Evolutionary conservation across 2,113 vertebrate genomes (phyloP), one percentile per base, ranked within the genome.

Genomic region (Prochilodus magdalenae): DNA sequence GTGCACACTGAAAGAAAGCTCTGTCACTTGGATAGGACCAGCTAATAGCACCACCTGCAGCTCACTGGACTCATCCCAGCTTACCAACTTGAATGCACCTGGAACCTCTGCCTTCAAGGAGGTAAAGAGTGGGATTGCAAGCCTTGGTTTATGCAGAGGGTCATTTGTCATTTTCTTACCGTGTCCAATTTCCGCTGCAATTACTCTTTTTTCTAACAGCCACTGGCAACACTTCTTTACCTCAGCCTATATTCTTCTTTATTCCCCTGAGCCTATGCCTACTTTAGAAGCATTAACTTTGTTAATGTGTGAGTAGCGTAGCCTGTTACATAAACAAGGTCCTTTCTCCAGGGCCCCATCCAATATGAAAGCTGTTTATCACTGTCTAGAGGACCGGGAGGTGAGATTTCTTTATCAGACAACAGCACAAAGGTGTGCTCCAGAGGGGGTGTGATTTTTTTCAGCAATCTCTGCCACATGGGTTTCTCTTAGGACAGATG

Each of bases 41-140:
- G 16, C 51, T 13, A 33, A 20, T 6, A 75, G 49, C 47, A 75
- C 59, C 27, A 62, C 27, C n/a, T 71, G 89, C 90, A 84, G 92
- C 93, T 89, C 94, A 90, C 49, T 59, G 33, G 66, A 44, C n/a
- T 24, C 67, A 11, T 80, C 20, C 81, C 84, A 15, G 77, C 87
- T 55, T 30, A 90, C 92, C 86, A 95, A 94, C 88, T 92, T 94
- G 82, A 93, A 92, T 67, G 91, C 92, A 76, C 92, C 90, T 85
- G 84, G 87, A 81, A 94, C 93, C 0, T 91, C 92, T 4, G 47
- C 90, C 20, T 88, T 87, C 0, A 93, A 95, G 77, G 94, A 96
- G 91, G 96, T 96, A 88, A 92, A 87, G 2, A 62, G 27, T 62
- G 72, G 51, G 10, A 8, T 29, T 51, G 24, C 16, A 62, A 44